Evolutionary conservation across 2,797 vertebrate genomes (phyloP), one percentile per base, ranked within the genome.

Genomic region (Rhinoraja longicauda): DNA sequence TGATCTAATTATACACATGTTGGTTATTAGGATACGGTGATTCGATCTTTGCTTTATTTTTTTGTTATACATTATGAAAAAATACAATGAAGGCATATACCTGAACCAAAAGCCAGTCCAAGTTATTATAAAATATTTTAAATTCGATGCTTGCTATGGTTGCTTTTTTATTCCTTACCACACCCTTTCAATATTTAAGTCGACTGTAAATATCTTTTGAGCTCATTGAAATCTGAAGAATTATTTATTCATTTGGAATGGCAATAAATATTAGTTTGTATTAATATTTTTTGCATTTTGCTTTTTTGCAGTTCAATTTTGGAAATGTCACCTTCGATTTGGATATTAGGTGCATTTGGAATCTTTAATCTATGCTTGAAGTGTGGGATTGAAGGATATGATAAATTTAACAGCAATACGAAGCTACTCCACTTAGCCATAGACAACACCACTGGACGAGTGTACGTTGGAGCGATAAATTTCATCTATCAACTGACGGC

Each of bases 381-480:
- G 3, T 39, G 64, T 92, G 90, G 67, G 45, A 57, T 26, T 75
- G 67, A 92, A n/a, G 64, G 70, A 75, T 45, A 92, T 92, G 39
- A 45, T 17, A 4, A 53, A 92, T 92, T 92, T 75, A 92, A 2
- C 21, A 96, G 96, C 7, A 21, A 94, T 24, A 95, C 95, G 4
- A 96, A 97, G 93, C 95, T 97, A 84, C 97, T 96, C 94, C 96
- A 97, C 93, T 93, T 97, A 93, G 95, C 94, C 0, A 95, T 97
- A 93, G 95, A 97, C 1, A 81, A 94, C 7, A 94, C 94, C n/a
- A 98, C 97, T 0, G 98, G 98, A 0, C 96, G 96, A 81, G 96
- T 99, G 93, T 99, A 99, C 93, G 94, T 98, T 94, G 99, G 98
- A 29, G 98, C 98, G 0, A 96, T 99, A 95, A 98, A 99, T 93